A percentile compares a stretch with the other conserved stretches of the same genome.
Evolutionary conservation across 2,888 invertebrate genomes (phyloP).

Genomic region (Polydrusus pterygomalis): DNA sequence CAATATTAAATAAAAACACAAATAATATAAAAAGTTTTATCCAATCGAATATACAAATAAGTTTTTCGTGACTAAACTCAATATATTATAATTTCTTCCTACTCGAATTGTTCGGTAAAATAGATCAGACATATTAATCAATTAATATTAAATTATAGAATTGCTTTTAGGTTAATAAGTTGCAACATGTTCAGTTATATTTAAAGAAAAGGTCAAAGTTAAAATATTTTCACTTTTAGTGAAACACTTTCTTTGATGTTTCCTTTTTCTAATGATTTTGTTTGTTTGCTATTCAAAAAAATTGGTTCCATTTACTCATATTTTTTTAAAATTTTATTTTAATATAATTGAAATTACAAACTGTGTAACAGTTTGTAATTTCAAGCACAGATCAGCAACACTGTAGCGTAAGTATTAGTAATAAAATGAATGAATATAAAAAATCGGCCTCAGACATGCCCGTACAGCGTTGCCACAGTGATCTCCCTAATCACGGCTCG

Average conservation of each 20-base stretch:
- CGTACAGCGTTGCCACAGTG: no score
- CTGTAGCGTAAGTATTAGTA: no score
- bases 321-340: no score
- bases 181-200: constrained; percentile 19
- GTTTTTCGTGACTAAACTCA: constrained; percentile 1
- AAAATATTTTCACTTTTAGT: constrained; percentile 11
- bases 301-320: no score
- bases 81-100: not conserved
- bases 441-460: no score
- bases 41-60: constrained; percentile 1
- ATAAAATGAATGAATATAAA: no score
- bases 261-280: no score
- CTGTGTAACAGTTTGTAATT: no score
- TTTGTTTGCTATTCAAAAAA: no score
- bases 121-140: constrained; percentile 12
- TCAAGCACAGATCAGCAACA: no score
- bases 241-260: not conserved
- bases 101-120: not conserved
- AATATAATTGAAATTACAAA: no score
- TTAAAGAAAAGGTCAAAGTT: constrained; percentile 20
- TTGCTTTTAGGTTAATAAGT: not conserved
- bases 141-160: constrained; percentile 11
- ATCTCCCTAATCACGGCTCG: no score
- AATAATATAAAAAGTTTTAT: not conserved
- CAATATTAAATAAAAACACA: not conserved